Conservation (phyloP, 2,888 invertebrate species). For the Drosophila peninsularis region DNA sequence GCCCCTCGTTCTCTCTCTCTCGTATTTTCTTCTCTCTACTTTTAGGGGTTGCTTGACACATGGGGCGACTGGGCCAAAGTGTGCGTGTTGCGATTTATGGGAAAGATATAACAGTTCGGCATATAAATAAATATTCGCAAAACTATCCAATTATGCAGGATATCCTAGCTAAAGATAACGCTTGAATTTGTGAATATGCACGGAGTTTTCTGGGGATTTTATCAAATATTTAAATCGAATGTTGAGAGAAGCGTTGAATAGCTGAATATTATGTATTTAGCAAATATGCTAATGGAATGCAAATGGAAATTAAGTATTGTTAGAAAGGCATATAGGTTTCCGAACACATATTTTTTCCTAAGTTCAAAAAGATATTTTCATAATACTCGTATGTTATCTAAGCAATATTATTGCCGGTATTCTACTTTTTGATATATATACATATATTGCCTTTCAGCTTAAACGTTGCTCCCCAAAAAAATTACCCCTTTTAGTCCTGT, state of each 20-base stretch:
- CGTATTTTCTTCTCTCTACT: constrained; percentile 22
- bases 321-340: too few relatives aligned
- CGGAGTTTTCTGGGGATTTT: not conserved
- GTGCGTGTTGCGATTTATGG: constrained; percentile 70
- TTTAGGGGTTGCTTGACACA: constrained; percentile 41
- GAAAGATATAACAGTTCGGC: constrained; percentile 54
- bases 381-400: too few relatives aligned
- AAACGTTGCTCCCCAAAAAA: not conserved
- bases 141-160: constrained; percentile 22
- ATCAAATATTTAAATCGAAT: constrained; percentile 4
- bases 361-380: too few relatives aligned
- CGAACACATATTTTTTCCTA: too few relatives aligned
- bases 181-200: not conserved
- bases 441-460: not conserved
- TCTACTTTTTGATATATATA: not conserved
- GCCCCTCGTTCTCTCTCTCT: constrained; percentile 16
- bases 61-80: constrained; percentile 53
- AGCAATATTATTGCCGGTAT: not conserved
- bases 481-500: not conserved
- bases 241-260: not conserved
- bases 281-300: not conserved
- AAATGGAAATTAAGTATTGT: too few relatives aligned
- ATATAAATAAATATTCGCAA: constrained; percentile 7
- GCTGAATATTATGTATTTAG: too few relatives aligned
- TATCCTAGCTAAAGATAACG: not conserved